Conservation (phyloP, 2,888 invertebrate genomes). For the Acanthacorydalis orientalis region DNA sequence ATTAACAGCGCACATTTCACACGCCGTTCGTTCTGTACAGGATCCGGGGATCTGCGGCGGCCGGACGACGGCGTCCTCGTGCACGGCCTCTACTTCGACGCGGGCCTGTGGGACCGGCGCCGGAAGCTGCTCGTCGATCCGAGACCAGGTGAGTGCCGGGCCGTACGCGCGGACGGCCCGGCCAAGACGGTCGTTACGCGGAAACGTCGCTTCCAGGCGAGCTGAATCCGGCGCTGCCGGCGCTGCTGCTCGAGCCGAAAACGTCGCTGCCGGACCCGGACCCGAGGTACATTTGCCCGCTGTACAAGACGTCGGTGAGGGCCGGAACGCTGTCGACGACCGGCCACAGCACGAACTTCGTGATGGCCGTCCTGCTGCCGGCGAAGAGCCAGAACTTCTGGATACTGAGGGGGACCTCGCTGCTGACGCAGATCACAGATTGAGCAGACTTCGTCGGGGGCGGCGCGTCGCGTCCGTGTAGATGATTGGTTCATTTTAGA, state of each 20-base stretch:
- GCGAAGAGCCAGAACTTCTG: constrained; percentile 56
- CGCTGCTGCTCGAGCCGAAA: constrained; percentile 48
- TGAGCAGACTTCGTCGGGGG: too few relatives aligned
- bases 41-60: constrained; percentile 31
- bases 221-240: constrained; percentile 58
- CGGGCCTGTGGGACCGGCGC: constrained; percentile 65
- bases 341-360: constrained; percentile 87
- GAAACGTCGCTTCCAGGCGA: constrained; percentile 51
- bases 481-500: too few relatives aligned
- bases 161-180: too few relatives aligned
- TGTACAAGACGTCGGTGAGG: constrained; percentile 78
- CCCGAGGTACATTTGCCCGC: constrained; percentile 53
- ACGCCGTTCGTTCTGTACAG: constrained; percentile 12
- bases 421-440: constrained; percentile 68
- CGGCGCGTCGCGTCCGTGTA: too few relatives aligned
- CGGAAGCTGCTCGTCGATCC: constrained; percentile 58
- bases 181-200: too few relatives aligned
- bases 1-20: too few relatives aligned
- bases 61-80: constrained; percentile 55
- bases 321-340: constrained; percentile 80
- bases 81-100: constrained; percentile 75
- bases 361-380: constrained; percentile 59
- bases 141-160: too few relatives aligned
- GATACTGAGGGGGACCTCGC: constrained; percentile 78
- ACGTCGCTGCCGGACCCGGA: constrained; percentile 39